Evolutionary conservation across 2,797 vertebrate genomes (phyloP), one percentile per base, ranked within the genome.

Genomic region (Tapirus indicus): DNA sequence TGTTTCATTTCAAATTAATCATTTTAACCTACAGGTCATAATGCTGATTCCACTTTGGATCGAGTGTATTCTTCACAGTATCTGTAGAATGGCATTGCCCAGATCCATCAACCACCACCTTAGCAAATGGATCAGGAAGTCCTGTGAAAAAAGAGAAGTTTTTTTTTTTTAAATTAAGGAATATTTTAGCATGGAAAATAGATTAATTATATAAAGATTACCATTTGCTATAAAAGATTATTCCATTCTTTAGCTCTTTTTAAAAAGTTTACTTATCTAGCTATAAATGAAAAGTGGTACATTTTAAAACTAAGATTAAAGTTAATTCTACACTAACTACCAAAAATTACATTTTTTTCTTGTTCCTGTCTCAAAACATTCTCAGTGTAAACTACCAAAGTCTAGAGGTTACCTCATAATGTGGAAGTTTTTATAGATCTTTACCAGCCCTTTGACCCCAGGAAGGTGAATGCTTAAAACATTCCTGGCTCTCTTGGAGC

Each of bases 41-140:
- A 99, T 99, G 99, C 98, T 99, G 99, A 98, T 99, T 99, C 99
- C 99, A 99, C 98, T 99, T 99, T 97, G 99, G 99, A 99, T 99
- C 99, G 58, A 99, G 99, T 20, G 99, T 99, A 98, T 99, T 99
- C 99, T 99, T 99, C 99, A 99, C 99, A 98, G 99, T 99, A 99
- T 99, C 99, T 98, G 99, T 99, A 74, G 99, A 99, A 99, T 99
- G 99, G 99, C 99, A 99, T 97, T 99, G 99, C 69, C 99, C 99
- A 93, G 99, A 99, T 97, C 99, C 99, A 14, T 99, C 99, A 98
- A 99, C 99, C 74, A 99, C 99, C 97, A 99, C 99, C 98, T 99
- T 99, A 98, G 99, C 99, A 98, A 99, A 99, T 83, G 99, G 99
- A 98, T 99, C 99, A 79, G 99, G 99, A 97, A 99, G 99, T 96